Percentiles rank a stretch among this genome's conserved stretches.
Evolutionary conservation across 1,140 invertebrate genomes (phyloP).

Genomic region (Drosophila carrolli): DNA sequence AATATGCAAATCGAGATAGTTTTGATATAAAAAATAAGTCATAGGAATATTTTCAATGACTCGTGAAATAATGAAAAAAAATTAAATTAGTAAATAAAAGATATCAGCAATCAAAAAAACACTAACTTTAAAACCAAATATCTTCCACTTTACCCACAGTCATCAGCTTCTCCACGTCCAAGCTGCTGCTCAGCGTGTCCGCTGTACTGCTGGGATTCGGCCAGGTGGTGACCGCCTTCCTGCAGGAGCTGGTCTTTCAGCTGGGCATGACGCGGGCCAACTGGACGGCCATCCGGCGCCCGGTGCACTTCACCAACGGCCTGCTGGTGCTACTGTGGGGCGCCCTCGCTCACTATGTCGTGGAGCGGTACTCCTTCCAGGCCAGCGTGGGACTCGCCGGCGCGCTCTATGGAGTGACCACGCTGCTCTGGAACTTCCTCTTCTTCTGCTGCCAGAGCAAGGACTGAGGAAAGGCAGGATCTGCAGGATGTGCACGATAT

Average conservation of each 20-base stretch:
- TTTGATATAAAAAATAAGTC: too few relatives aligned
- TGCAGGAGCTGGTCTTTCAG: slow-evolving; percentile 79
- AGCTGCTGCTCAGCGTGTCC: slow-evolving; percentile 78
- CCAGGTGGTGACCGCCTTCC: slow-evolving; percentile 80
- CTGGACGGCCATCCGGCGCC: slow-evolving; percentile 74
- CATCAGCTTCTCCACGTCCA: slow-evolving; percentile 81
- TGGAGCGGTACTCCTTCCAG: slow-evolving; percentile 75
- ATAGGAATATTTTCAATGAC: too few relatives aligned
- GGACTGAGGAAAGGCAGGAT: slow-evolving; percentile 33
- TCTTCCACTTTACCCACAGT: slow-evolving; percentile 39
- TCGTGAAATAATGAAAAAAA: too few relatives aligned
- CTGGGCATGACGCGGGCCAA: slow-evolving; percentile 80
- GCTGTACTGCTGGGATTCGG: slow-evolving; percentile 79
- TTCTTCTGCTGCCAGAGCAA: slow-evolving; percentile 74
- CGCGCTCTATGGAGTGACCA: slow-evolving; percentile 59
- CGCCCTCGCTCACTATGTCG: slow-evolving; percentile 76
- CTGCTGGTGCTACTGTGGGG: slow-evolving; percentile 79
- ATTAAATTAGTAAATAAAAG: too few relatives aligned
- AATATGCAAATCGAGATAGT: too few relatives aligned
- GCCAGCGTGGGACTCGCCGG: slow-evolving; percentile 75
- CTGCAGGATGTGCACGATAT: neutral
- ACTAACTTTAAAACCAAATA: neutral
- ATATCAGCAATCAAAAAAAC: too few relatives aligned
- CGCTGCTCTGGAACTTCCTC: slow-evolving; percentile 77
- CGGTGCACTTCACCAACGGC: slow-evolving; percentile 79